Evolutionary conservation across 2,888 invertebrate species (phyloP), one percentile per base, ranked within the genome.

Genomic region (Lydus trimaculatus): DNA sequence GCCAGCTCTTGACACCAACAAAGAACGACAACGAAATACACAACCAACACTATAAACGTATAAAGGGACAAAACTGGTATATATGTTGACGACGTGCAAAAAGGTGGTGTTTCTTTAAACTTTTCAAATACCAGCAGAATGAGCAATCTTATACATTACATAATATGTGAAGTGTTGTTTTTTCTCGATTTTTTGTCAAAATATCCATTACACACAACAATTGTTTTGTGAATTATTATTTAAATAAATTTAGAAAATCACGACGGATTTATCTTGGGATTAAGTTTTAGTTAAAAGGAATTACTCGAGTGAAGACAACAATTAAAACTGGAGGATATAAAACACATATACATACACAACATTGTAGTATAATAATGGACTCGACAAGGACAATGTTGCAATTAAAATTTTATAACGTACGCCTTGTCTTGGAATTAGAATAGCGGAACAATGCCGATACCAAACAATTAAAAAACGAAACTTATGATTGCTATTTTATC

Each of bases 61-160:
- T 28, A 58, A 1, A 31, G 5, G 9, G 8, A 15, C 28, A 23
- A n/a, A 33, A 36, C 13, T n/a, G 36, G 28, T 39, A 28, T 62
- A 23, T 39, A 28, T 62, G 33, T 28, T 62, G 36, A 9, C 36
- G 11, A 31, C 31, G 31, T 61, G n/a, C n/a, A 7, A n/a, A 33
- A 15, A 33, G 36, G 58, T 71, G 74, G 68, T 75, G 75, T 77
- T 76, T 75, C 76, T 77, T 79, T 76, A 72, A 78, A 76, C 77
- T 72, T 76, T 77, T 76, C 76, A 77, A 79, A 79, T 74, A 75
- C 76, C 77, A 76, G 78, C 78, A 78, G 75, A 69, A 78, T 78
- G 79, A 78, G 77, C 79, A 79, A 79, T 79, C 76, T 77, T n/a
- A 2, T 43, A 1, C 28, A 28, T 28, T n/a, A n/a, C n/a, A 28